Percentiles rank a stretch among this genome's conserved stretches.
phyloP scores from a whole-genome alignment of 2,888 invertebrate genomes.

The Papilio protenor region DNA sequence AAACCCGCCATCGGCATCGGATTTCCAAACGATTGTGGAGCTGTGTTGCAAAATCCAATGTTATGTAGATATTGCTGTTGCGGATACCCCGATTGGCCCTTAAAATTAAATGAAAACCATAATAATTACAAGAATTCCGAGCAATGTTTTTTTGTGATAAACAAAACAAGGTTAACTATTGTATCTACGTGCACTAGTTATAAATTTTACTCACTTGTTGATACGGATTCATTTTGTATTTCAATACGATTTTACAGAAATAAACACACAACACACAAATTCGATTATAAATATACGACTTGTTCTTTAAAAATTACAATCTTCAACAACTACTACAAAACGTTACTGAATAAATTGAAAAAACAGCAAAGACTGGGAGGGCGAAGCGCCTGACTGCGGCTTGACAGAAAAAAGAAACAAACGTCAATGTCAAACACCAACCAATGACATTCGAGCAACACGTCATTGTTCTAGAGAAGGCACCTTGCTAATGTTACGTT shows the following conservation, averaged over 20 bases:
- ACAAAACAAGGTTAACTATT: slow-evolving; percentile 63
- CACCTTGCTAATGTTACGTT: background rate
- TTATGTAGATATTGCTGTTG: slow-evolving; percentile 79
- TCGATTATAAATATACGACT: background rate
- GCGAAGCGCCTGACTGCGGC: background rate
- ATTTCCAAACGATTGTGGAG: slow-evolving; percentile 81
- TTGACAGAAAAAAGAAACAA: background rate
- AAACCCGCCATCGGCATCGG: slow-evolving; percentile 79
- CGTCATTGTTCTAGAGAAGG: slow-evolving; percentile 1
- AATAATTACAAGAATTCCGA: slow-evolving; percentile 42
- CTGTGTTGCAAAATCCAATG: slow-evolving; percentile 77
- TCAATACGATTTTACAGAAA: slow-evolving; percentile 12
- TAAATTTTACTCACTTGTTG: slow-evolving; percentile 56
- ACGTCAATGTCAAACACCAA: background rate
- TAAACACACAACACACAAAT: background rate
- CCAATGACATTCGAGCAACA: slow-evolving; percentile 1
- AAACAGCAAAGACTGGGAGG: background rate
- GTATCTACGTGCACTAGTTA: slow-evolving; percentile 36
- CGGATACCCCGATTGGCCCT: slow-evolving; percentile 83
- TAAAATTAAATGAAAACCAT: slow-evolving; percentile 69
- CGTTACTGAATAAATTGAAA: slow-evolving; percentile 1
- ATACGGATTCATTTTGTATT: slow-evolving; percentile 73
- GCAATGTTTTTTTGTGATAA: slow-evolving; percentile 65
- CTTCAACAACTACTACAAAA: background rate
- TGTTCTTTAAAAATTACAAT: background rate